Evolutionary conservation across 2,113 vertebrate genomes (phyloP), one percentile per base, ranked within the genome.

Genomic region (Ptilorrhoa leucosticta): DNA sequence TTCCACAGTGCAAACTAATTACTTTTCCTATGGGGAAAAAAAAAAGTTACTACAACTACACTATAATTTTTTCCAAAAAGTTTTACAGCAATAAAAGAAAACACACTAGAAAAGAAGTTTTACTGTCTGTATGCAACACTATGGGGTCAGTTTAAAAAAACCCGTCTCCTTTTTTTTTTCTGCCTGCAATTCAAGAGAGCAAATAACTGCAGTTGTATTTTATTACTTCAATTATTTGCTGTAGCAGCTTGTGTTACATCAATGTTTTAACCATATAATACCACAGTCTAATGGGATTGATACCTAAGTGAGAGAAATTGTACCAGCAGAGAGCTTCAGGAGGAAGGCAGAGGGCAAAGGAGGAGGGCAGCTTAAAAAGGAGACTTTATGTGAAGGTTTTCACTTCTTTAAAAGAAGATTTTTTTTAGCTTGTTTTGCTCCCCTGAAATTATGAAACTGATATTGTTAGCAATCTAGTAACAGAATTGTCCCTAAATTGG

Each of bases 151-250:
- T 64, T 75, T 78, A 31, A 92, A 92, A 95, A 82, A 58, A 19
- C 0, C 9, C 0, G 1, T 71, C 72, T 92, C 31, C 26, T 47
- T 73, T 87, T 73, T 70, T 68, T 57, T 65, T 26, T 5, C 90
- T 95, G 75, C 58, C 75, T 91, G 68, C 75, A 88, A 91, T 87
- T 93, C 63, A 80, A 83, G 68, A 65, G 54, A 95, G 68, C 70
- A 90, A 95, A 93, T 95, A 95, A 93, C 82, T 95, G 82, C 84
- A 89, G 66, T 95, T 90, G 87, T 96, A 93, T 95, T 97, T 96
- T 94, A 96, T 95, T 91, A 88, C 93, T 96, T 89, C 92, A 93
- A 96, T 96, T 95, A 97, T 96, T 96, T 96, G 85, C 76, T 93
- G 91, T 50, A 94, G 86, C 85, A 94, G 90, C 83, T 94, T 88